These are phyloP conservation scores for Amazona vittata DNA, from an alignment of 2,113 vertebrate species.

Conservation along the genomic window DNA sequence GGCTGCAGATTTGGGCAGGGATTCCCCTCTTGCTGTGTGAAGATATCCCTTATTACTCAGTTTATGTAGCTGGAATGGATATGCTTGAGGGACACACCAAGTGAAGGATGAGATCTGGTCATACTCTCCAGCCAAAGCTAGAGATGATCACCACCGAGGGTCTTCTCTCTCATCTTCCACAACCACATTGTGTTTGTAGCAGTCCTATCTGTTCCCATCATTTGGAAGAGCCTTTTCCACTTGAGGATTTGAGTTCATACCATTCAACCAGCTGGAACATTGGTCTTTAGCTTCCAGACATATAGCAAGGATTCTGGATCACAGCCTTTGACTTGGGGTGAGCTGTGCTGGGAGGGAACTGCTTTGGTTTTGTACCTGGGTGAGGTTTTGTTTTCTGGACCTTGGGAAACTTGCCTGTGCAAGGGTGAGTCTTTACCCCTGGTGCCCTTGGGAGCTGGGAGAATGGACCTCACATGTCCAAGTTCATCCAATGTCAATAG, in stretches of 20 bases:
- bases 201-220: not conserved
- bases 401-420: not conserved
- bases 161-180: not conserved
- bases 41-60: not conserved
- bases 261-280: not conserved
- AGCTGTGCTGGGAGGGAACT: not conserved
- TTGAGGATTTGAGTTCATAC: not conserved
- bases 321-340: not conserved
- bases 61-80: not conserved
- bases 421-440: not conserved
- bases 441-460: rapidly evolving
- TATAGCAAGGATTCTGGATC: not conserved
- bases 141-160: too few species aligned
- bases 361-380: not conserved
- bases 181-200: too few species aligned
- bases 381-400: not conserved
- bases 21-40: not conserved
- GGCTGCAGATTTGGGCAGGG: not conserved
- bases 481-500: not conserved
- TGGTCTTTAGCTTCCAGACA: not conserved
- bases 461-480: not conserved
- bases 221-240: not conserved
- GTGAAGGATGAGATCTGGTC: not conserved
- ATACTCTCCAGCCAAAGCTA: not conserved
- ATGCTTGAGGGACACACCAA: not conserved